phyloP scores from a whole-genome alignment of 2,113 vertebrate genomes.

The Cephalopterus ornatus region DNA sequence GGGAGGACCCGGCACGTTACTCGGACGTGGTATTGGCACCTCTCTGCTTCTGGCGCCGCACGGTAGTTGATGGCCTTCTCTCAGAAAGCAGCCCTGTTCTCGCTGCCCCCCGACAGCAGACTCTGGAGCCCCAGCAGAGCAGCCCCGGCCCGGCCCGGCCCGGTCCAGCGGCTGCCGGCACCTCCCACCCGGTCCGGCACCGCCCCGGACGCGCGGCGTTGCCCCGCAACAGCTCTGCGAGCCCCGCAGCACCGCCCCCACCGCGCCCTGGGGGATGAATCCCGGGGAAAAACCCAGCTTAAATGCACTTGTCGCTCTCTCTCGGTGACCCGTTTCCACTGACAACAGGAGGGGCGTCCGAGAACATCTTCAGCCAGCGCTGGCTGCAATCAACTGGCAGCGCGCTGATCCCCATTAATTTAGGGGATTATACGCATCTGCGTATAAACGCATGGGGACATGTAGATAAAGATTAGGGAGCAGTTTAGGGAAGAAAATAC shows the following conservation, averaged over 20 bases:
- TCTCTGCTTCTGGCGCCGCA: accelerated
- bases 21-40: accelerated
- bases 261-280: too few species aligned
- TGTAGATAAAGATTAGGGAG: neutral
- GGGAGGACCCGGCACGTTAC: accelerated
- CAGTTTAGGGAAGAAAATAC: neutral
- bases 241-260: too few species aligned
- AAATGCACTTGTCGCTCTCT: too few species aligned
- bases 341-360: too few species aligned
- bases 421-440: neutral
- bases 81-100: neutral
- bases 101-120: neutral
- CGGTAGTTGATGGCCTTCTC: neutral
- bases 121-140: neutral
- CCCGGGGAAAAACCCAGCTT: too few species aligned
- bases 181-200: neutral
- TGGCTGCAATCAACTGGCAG: accelerated
- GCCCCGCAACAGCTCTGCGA: neutral
- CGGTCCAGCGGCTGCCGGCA: neutral
- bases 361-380: neutral
- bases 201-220: neutral
- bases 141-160: neutral
- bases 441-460: neutral
- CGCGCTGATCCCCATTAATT: neutral
- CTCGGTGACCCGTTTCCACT: neutral